A percentile compares a stretch with the other conserved stretches of the same genome.
These are phyloP conservation scores for Acanthoscelides obtectus DNA, from an alignment of 2,888 invertebrate genomes.

Conservation along the genomic window DNA sequence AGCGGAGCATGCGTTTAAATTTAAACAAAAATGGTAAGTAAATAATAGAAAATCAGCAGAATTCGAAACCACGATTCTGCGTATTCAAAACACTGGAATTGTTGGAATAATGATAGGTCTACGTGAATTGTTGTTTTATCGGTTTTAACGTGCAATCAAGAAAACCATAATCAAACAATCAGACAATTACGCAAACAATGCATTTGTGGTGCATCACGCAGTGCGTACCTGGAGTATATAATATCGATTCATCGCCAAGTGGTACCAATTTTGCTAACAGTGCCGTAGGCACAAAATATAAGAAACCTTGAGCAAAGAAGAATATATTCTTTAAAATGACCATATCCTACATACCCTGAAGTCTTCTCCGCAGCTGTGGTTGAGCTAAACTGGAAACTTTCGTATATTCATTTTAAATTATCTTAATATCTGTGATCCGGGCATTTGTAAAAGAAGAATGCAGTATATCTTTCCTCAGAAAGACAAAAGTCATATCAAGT, in stretches of 20 bases:
- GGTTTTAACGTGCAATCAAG: neutral
- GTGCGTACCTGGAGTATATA: neutral
- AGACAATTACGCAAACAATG: neutral
- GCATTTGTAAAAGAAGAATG: too few species aligned
- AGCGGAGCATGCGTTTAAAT: too few species aligned
- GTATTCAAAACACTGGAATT: neutral
- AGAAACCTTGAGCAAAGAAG: too few species aligned
- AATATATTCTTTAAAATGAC: too few species aligned
- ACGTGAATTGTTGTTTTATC: neutral
- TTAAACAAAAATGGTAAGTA: too few species aligned
- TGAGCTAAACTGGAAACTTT: too few species aligned
- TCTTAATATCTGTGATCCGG: too few species aligned
- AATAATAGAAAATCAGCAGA: neutral
- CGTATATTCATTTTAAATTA: too few species aligned
- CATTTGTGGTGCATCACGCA: neutral
- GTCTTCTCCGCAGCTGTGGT: too few species aligned
- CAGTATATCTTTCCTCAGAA: too few species aligned
- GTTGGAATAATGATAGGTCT: neutral
- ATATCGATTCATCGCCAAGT: neutral
- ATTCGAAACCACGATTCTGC: neutral
- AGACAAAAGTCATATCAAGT: too few species aligned
- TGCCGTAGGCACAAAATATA: neutral
- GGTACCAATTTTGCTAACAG: neutral
- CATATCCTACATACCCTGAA: neutral
- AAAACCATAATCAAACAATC: neutral